A percentile compares a stretch with the other conserved stretches of the same genome.
phyloP scores from a whole-genome alignment of 2,113 vertebrate species.

The Nothobranchius kuhntae region DNA sequence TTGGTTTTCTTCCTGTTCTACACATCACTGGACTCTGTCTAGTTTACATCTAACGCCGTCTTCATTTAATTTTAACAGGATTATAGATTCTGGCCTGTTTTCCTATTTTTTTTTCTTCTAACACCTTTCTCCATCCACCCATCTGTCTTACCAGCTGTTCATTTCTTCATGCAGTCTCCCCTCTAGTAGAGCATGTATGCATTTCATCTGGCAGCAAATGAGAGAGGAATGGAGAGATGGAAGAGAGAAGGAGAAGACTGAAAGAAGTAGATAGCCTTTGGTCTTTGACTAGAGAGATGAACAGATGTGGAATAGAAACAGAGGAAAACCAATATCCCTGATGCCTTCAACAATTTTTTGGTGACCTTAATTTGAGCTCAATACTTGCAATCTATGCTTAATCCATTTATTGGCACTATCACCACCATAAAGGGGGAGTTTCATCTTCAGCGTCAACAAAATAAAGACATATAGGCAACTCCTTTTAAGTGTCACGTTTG shows the following conservation, averaged over 20 bases:
- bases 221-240: constrained; percentile 45
- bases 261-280: constrained; percentile 45
- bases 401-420: not conserved
- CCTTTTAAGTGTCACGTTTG: too few relatives aligned
- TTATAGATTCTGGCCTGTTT: constrained; percentile 20
- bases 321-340: constrained; percentile 44
- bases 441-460: too few relatives aligned
- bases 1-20: not conserved
- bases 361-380: not conserved
- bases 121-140: constrained; percentile 46
- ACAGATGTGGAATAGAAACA: constrained; percentile 53
- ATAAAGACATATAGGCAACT: too few relatives aligned
- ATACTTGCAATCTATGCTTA: constrained; percentile 35
- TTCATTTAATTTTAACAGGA: not conserved
- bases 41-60: not conserved
- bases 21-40: not conserved
- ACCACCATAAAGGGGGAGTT: not conserved
- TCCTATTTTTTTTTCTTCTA: constrained; percentile 12
- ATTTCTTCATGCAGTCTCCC: constrained; percentile 28
- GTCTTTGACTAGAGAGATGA: constrained; percentile 43
- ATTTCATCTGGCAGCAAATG: constrained; percentile 63
- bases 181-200: constrained; percentile 39
- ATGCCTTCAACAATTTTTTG: constrained; percentile 20
- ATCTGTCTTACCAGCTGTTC: constrained; percentile 70
- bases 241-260: constrained; percentile 14